Evolutionary conservation across 2,113 vertebrate species (phyloP), one percentile per base, ranked within the genome.

Genomic region (Phaethon lepturus): DNA sequence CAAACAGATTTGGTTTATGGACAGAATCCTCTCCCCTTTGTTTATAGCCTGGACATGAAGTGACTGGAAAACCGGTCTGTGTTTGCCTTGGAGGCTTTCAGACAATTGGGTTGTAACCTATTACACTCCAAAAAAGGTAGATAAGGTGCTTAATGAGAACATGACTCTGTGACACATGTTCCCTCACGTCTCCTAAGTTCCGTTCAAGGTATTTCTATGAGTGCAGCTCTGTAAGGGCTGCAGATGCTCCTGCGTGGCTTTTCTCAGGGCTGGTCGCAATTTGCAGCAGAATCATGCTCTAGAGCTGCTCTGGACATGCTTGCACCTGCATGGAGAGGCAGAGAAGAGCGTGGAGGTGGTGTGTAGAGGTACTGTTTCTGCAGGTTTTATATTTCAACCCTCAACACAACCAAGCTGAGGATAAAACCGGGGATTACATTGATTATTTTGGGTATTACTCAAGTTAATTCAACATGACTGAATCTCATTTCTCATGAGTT

Each of bases 361-460:
- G 13, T 14, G 29, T 44, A 17, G 35, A 63, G 13, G 28, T 31
- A 42, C 56, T 1, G 0, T 58, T 93, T 84, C 55, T 85, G 45
- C 42, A 73, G 18, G 20, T 71, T 93, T 84, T 77, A 2, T 81
- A 25, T 80, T 89, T 58, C 45, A 81, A 5, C 18, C 7, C 33
- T 62, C 44, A 66, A 31, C 4, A 42, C 8, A 45, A 24, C 28
- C 24, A 81, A 77, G 42, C 50, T 93, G 42, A 58, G 38, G 22
- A 62, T 71, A 81, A 69, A 81, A 17, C 15, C 17, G 2, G 20
- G 56, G 59, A 81, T 94, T 75, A 50, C 10, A 14, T 6, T 67
- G 38, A 81, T 69, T 90, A 38, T 87, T 84, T 78, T 38, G 33
- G 55, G n/a, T 86, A 28, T 71, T 93, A 66, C 31, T 74, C 45